These are phyloP conservation scores for Pagetopsis macropterus DNA, from an alignment of 2,797 vertebrate genomes.

Conservation along the genomic window DNA sequence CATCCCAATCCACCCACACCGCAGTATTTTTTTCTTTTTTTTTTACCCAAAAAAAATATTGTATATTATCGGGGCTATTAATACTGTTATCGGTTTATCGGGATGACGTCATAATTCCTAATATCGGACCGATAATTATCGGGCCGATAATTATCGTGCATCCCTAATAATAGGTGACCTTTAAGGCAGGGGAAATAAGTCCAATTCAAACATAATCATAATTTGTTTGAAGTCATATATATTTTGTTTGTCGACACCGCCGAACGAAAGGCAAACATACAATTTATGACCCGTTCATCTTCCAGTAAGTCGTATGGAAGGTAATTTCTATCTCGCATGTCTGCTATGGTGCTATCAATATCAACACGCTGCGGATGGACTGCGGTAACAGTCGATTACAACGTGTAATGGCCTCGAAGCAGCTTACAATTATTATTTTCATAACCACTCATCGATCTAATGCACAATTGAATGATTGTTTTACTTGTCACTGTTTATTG, in stretches of 20 bases:
- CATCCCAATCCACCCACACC: too few relatives aligned
- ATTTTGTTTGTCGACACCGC: not conserved
- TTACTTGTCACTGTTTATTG: constrained; percentile 14
- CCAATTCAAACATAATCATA: not conserved
- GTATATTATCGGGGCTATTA: too few relatives aligned
- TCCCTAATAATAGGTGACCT: too few relatives aligned
- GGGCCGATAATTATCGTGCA: too few relatives aligned
- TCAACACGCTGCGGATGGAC: not conserved
- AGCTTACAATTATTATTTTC: constrained; percentile 9
- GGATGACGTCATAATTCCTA: too few relatives aligned
- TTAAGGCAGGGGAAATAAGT: not conserved
- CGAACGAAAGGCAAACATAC: not conserved
- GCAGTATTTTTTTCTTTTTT: too few relatives aligned
- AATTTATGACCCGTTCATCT: not conserved
- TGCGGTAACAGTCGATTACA: not conserved
- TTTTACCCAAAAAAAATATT: too few relatives aligned
- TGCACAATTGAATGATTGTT: constrained; percentile 18
- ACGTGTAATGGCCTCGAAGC: not conserved
- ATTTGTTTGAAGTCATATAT: not conserved
- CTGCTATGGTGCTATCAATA: not conserved
- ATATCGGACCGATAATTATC: too few relatives aligned
- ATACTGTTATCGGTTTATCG: too few relatives aligned
- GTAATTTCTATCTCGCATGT: not conserved
- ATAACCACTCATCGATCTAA: not conserved
- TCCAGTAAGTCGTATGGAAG: not conserved